These are phyloP conservation scores for Nannospalax galili DNA, from an alignment of 2,113 vertebrate genomes.

Conservation along the genomic window DNA sequence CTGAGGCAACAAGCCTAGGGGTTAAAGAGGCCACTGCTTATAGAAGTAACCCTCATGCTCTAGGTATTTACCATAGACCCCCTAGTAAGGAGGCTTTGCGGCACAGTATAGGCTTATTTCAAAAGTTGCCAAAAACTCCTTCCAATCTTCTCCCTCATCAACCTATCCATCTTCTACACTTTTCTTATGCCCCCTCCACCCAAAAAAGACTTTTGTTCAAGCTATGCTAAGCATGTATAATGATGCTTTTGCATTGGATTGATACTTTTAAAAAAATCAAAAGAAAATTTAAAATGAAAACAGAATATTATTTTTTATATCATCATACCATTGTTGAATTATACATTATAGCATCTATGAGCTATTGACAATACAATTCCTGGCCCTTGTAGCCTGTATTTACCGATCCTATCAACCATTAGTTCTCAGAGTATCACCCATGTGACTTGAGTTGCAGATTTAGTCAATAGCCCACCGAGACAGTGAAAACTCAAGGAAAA, in stretches of 20 bases:
- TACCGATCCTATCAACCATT: neutral
- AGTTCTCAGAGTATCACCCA: neutral
- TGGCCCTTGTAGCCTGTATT: constrained; percentile 20
- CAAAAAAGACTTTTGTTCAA: neutral
- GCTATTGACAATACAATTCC: neutral
- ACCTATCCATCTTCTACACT: neutral
- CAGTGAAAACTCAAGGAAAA: constrained; percentile 1
- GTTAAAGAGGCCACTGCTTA: no score
- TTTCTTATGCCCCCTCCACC: neutral
- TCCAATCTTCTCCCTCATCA: neutral
- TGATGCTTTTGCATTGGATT: constrained; percentile 11
- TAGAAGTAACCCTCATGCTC: neutral
- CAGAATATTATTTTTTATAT: constrained; percentile 6
- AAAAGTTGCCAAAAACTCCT: neutral
- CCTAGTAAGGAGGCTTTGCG: neutral
- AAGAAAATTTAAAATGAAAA: constrained; percentile 36
- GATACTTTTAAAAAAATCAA: constrained; percentile 15
- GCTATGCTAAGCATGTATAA: neutral
- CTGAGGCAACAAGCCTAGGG: neutral
- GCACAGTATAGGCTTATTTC: neutral
- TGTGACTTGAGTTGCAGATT: constrained; percentile 28
- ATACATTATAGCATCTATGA: neutral
- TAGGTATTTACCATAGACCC: neutral
- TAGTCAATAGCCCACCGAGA: constrained; percentile 19
- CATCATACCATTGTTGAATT: neutral